Conservation (phyloP, 2,113 vertebrate genomes). For the Vombatus ursinus region DNA sequence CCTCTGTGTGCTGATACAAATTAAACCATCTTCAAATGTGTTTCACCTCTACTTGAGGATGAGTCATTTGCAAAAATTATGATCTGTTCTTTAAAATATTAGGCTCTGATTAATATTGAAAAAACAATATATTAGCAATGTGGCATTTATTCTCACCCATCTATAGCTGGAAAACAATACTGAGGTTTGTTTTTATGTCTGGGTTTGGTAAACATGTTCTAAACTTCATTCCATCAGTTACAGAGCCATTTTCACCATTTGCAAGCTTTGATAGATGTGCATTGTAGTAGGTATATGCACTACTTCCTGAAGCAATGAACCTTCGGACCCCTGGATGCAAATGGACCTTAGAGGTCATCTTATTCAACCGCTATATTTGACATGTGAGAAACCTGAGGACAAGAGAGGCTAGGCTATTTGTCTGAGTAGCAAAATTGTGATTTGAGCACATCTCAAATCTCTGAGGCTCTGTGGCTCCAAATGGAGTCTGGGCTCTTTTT, state of each 20-base stretch:
- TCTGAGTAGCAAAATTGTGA: neutral
- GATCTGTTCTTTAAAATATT: neutral
- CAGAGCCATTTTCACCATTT: conserved; percentile 55
- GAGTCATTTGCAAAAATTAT: neutral
- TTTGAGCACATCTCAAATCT: too few species aligned
- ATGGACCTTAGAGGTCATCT: neutral
- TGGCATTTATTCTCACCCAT: conserved; percentile 14
- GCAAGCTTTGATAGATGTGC: neutral
- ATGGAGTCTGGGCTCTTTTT: neutral
- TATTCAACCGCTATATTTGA: neutral
- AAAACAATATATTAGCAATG: conserved; percentile 18
- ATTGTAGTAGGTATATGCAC: neutral
- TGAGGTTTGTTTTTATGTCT: conserved; percentile 23
- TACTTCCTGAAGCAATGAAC: neutral
- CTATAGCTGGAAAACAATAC: neutral
- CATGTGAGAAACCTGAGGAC: neutral
- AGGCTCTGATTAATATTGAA: neutral
- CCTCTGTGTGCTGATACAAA: neutral
- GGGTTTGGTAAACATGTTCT: conserved; percentile 51
- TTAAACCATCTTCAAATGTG: neutral
- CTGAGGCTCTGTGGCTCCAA: neutral
- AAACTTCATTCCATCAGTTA: conserved; percentile 57
- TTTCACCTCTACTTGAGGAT: neutral
- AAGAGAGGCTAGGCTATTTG: neutral
- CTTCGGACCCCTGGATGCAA: neutral